Base-by-base conservation (phyloP, 1,140 invertebrate genomes). In the Zaprionus gabonicus region DNA sequence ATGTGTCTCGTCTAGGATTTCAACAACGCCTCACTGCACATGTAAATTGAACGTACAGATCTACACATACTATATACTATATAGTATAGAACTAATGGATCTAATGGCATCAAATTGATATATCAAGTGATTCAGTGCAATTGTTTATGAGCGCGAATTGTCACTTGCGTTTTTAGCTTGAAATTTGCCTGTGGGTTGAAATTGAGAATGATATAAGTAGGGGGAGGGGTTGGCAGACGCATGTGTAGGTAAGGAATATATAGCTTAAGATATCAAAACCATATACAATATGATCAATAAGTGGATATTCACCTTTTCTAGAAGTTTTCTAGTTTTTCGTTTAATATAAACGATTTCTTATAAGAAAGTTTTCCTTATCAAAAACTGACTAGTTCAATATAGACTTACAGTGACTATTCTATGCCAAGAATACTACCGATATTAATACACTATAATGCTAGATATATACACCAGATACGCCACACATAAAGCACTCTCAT, bases 1-100 rank as follows among this genome's bases (percentile, higher is more conserved):
- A 2, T 9, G 0, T 9, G 5, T 28, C 46, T 28, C 13, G 58
- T 62, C 58, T 62, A 38, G 67, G 31, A 70, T 70, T 70, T 70
- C 44, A 13, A 53, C 7, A 23, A 12, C 20, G 65, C 53, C n/a
- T 68, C 36, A 68, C 53, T 68, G 27, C 25, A 17, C 53, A 34
- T 34, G 17, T 41, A 59, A 49, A 49, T 49, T 49, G 46, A 49
- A 25, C 46, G 20, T 9, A n/a, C n/a, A 17, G 41, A 13, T 17
- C 15, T 6, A 46, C 17, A 25, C 1, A 51, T 20, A 23, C 1
- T 23, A 3, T 38, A 38, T 41, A 15, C n/a, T n/a, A n/a, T n/a
- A n/a, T n/a, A 17, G 6, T 17, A 9, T n/a, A 17, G 2, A 10
- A 17, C 46, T 51, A 51, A 51, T 25, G 20, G 10, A 1, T 25